phyloP scores from a whole-genome alignment of 2,888 invertebrate genomes.

The Tiliacea citrago region DNA sequence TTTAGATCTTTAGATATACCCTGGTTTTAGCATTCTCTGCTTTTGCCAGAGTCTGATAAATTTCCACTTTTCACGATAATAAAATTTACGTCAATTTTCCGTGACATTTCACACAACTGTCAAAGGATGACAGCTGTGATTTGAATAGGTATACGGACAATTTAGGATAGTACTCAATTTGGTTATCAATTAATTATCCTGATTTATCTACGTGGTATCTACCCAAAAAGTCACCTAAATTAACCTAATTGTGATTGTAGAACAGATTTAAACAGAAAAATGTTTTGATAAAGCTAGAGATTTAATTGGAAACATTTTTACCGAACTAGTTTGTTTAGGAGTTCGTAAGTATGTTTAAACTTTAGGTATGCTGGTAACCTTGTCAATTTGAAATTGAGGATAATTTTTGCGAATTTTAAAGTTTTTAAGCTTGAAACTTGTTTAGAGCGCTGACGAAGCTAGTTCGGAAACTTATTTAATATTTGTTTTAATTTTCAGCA shows the following conservation, averaged over 20 bases:
- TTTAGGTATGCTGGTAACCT: not conserved
- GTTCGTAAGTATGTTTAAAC: not conserved
- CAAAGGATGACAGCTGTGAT: no score
- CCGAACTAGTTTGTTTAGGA: constrained; percentile 3
- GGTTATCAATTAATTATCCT: no score
- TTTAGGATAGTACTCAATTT: no score
- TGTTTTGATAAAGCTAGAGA: not conserved
- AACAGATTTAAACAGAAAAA: constrained; percentile 3
- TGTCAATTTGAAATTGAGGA: not conserved
- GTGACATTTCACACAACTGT: no score
- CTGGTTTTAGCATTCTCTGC: no score
- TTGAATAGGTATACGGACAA: no score
- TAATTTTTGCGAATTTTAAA: not conserved
- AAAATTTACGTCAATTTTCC: no score
- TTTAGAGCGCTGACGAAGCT: not conserved
- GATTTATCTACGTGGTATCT: no score
- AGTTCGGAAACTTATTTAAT: not conserved
- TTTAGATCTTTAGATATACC: no score
- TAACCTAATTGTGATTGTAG: not conserved
- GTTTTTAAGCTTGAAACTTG: not conserved
- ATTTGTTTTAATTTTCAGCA: not conserved
- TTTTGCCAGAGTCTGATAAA: no score
- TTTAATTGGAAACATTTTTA: not conserved
- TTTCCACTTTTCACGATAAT: no score
- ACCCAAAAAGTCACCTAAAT: no score